These are phyloP conservation scores for Drosophila lowei DNA, from an alignment of 1,140 invertebrate genomes.

Conservation along the genomic window DNA sequence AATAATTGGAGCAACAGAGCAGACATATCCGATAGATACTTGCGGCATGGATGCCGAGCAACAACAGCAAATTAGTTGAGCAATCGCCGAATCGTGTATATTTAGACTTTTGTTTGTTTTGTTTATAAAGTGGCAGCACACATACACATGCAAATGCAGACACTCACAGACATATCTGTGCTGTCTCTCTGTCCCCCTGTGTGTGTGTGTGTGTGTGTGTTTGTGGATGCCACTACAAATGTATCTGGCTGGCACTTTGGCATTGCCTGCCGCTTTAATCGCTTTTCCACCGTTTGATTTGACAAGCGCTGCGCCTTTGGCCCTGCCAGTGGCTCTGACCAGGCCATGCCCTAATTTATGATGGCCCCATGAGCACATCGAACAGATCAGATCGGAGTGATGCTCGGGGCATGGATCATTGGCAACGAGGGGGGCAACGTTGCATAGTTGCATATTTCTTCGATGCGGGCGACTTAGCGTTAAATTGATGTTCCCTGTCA, in stretches of 20 bases:
- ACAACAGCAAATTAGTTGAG: conserved; percentile 80
- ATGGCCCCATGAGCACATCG: conserved; percentile 44
- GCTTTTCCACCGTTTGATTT: conserved; percentile 68
- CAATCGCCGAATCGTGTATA: conserved; percentile 76
- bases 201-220: conserved; percentile 30
- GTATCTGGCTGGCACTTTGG: conserved; percentile 52
- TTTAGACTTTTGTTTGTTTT: conserved; percentile 80
- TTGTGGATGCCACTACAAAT: conserved; percentile 17
- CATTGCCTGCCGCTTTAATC: conserved; percentile 65
- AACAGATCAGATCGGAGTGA: not conserved
- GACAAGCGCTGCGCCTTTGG: conserved; percentile 47
- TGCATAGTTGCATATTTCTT: conserved; percentile 56
- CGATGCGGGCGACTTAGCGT: conserved; percentile 50
- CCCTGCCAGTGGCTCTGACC: conserved; percentile 32
- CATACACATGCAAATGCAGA: conserved; percentile 37
- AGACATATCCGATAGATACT: conserved; percentile 41
- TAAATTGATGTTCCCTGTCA: conserved; percentile 72
- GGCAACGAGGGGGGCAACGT: conserved; percentile 4
- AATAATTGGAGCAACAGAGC: conserved; percentile 7
- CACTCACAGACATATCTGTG: conserved; percentile 13
- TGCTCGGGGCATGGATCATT: conserved; percentile 44
- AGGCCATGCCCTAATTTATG: conserved; percentile 69
- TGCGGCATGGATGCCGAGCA: conserved; percentile 55
- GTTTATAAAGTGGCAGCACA: conserved; percentile 77
- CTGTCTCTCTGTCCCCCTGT: not conserved